Conservation (phyloP, 2,113 vertebrate species). For the Patagioenas fasciata region DNA sequence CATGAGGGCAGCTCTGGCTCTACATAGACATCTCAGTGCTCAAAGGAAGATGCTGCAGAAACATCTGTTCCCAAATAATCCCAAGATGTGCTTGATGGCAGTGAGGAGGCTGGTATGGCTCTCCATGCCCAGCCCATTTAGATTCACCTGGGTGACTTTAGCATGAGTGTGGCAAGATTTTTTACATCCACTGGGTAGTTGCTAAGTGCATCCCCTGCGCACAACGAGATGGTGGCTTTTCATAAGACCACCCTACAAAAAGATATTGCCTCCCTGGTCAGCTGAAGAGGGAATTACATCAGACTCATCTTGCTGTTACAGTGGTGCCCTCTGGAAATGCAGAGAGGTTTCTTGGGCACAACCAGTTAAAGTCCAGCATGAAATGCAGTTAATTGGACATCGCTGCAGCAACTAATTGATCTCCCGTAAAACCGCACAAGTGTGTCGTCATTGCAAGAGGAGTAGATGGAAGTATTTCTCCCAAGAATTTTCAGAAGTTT, state of each 20-base stretch:
- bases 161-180: neutral
- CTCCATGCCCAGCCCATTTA: accelerated
- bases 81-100: neutral
- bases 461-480: neutral
- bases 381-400: neutral
- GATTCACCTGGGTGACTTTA: neutral
- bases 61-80: neutral
- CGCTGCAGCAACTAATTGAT: too few species aligned
- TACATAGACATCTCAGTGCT: neutral
- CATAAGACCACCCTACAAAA: neutral
- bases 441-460: neutral
- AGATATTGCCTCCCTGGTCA: neutral
- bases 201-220: neutral
- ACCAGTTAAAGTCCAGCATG: neutral
- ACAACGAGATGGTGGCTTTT: neutral
- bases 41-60: neutral
- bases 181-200: too few species aligned
- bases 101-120: accelerated
- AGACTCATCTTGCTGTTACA: neutral
- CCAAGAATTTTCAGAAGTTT: neutral
- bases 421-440: neutral
- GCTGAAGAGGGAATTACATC: neutral
- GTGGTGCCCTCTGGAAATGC: neutral
- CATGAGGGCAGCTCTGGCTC: neutral
- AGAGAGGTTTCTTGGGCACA: neutral